Evolutionary conservation across 2,113 vertebrate genomes (phyloP), one percentile per base, ranked within the genome.

Genomic region (Callocephalon fimbriatum): DNA sequence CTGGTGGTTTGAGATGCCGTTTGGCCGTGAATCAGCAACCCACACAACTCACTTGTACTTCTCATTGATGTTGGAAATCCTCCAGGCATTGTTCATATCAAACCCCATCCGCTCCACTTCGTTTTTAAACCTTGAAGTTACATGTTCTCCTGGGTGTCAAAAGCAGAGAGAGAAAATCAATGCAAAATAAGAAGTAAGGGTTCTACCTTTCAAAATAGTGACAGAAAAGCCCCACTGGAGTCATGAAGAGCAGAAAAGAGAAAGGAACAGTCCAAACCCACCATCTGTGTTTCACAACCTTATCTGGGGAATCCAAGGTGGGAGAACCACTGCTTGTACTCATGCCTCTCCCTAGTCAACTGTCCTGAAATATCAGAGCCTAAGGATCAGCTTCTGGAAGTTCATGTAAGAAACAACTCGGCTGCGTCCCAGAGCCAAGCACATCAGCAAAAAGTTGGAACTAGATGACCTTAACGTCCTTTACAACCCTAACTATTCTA

Each of bases 81-180:
- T 99, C 99, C 99, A 99, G 96, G 99, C 99, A 61, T 99, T 99
- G 95, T 99, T 99, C 97, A 99, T 99, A 97, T 99, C 99, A 90
- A 99, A 99, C 74, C 99, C 99, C 99, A 99, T 99, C 91, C 99
- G 98, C 88, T 99, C 99, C 87, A 99, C 99, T 97, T 99, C 99
- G 3, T 99, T 99, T 98, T 99, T 99, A 97, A 99, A 99, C 96
- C 99, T 99, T 44, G 99, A 99, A 26, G 98, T 99, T 90, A 99
- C 99, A 1, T 99, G 99, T 93, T 99, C 99, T 65, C 99, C 99
- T 99, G 91, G 58, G 93, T 86, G 90, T 14, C 74, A 91, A 68
- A 92, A 53, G 86, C 51, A 91, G 53, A 95, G 35, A 76, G 51
- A 54, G 47, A 59, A 86, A 89, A 92, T 17, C 40, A 88, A 77